These are phyloP conservation scores for Urocyon cinereoargenteus DNA, from an alignment of 2,797 vertebrate genomes.

Conservation along the genomic window DNA sequence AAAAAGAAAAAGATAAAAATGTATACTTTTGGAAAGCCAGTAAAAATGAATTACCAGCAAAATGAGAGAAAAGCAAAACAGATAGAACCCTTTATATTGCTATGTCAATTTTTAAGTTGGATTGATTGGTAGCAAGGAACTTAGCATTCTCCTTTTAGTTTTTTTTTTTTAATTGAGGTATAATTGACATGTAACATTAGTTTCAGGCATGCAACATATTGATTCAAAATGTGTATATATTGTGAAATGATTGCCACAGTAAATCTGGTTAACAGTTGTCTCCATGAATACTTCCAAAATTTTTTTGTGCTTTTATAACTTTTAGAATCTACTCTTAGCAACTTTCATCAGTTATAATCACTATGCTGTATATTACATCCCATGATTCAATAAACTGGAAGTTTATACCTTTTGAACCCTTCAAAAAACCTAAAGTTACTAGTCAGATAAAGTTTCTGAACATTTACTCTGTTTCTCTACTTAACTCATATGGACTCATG, in stretches of 20 bases:
- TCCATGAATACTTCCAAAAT: neutral
- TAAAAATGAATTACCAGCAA: constrained; percentile 30
- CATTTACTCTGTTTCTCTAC: neutral
- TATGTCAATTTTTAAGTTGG: neutral
- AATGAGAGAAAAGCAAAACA: neutral
- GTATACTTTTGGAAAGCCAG: neutral
- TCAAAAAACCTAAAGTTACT: neutral
- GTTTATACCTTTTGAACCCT: neutral
- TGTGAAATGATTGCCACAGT: neutral
- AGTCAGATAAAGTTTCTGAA: neutral
- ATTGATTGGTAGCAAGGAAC: neutral
- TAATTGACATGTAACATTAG: neutral
- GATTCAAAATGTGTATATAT: neutral
- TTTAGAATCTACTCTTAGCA: neutral
- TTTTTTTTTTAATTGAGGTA: neutral
- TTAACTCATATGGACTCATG: neutral
- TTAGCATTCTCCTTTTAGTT: neutral
- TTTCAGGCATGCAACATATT: neutral
- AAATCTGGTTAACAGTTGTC: neutral
- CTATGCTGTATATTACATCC: neutral
- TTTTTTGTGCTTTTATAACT: neutral
- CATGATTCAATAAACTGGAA: neutral
- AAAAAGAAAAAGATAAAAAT: neutral
- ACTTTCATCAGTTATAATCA: neutral
- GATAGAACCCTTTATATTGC: neutral